Base-by-base conservation (phyloP, 2,888 invertebrate genomes). In the Parascotia fuliginaria region DNA sequence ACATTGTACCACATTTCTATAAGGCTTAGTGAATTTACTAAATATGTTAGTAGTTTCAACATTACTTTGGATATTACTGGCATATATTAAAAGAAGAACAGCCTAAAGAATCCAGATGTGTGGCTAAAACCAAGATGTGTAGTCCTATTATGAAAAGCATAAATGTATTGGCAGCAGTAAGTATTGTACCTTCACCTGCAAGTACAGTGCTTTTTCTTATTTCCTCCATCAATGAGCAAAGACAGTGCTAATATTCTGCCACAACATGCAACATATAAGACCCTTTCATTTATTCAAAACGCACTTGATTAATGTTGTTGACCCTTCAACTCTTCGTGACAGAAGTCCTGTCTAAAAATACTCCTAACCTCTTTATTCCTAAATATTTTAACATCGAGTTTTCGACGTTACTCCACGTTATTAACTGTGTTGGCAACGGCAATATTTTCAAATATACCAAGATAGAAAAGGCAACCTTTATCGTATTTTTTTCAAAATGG, bases 331-430 rank as follows among this genome's bases (percentile, higher is more conserved):
- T 45, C 33, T 39, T 34, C 36, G 48, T 47, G 40, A 43, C 53
- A 52, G 33, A 52, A 46, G 33, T 48, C 37, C 41, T 38, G 27
- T 51, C 56, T 55, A 59, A 55, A 62, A 65, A 56, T 59, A 57
- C 45, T 32, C 34, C 42, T 54, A 57, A 40, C 55, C 63, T 65
- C 55, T 58, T 58, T 61, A 55, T 54, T 44, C 43, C 41, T 62
- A 50, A 62, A 62, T 66, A 56, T 56, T 67, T 69, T 56, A 62
- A 44, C 43, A 57, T 39, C 53, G 45, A 53, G 51, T 50, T 63
- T 49, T 39, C 49, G 32, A 44, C 36, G 39, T 56, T 56, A 27
- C 36, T 42, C 47, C 42, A 47, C 46, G 38, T 32, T 49, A 16
- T 33, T 37, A 34, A 52, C 24, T 39, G 39, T 31, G 29, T 38